These are phyloP conservation scores for Tauraco erythrolophus DNA, from an alignment of 2,113 vertebrate genomes.

Conservation along the genomic window DNA sequence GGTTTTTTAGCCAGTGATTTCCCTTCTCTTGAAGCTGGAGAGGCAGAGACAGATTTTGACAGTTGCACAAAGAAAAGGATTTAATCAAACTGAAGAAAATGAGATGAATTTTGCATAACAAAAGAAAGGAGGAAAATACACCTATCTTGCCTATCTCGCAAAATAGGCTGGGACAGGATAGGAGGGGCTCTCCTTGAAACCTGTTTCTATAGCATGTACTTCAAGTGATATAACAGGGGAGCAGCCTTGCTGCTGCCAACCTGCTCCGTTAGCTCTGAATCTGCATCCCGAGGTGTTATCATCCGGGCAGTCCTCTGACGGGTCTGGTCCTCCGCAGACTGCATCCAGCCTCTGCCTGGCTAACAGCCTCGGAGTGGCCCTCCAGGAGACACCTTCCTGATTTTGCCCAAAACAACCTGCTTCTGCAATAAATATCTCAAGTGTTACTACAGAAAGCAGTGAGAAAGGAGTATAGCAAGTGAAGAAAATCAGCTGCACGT, in stretches of 20 bases:
- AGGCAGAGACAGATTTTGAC: slow-evolving; percentile 37
- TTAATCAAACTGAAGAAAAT: slow-evolving; percentile 62
- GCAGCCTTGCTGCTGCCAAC: background rate
- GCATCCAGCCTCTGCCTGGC: background rate
- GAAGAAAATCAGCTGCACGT: background rate
- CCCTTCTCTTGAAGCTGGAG: slow-evolving; percentile 32
- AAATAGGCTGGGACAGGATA: background rate
- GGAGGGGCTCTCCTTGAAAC: background rate
- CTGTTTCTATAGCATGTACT: rapidly evolving
- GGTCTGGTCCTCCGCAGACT: background rate
- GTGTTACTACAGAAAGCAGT: background rate
- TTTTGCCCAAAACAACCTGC: background rate
- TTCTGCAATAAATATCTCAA: background rate
- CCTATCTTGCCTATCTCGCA: background rate
- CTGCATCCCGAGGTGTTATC: no score
- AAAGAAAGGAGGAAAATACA: background rate
- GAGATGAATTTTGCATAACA: slow-evolving; percentile 52
- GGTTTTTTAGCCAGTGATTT: slow-evolving; percentile 30
- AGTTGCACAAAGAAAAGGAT: slow-evolving; percentile 21
- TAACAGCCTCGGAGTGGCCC: background rate
- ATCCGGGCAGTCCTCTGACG: rapidly evolving
- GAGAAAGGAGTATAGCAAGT: background rate
- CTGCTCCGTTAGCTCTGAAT: no score
- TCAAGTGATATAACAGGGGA: background rate
- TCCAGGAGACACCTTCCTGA: background rate